Percentiles rank a stretch among this genome's conserved stretches.
These are phyloP conservation scores for Ostrea edulis DNA, from an alignment of 1,140 invertebrate species.

Conservation along the genomic window DNA sequence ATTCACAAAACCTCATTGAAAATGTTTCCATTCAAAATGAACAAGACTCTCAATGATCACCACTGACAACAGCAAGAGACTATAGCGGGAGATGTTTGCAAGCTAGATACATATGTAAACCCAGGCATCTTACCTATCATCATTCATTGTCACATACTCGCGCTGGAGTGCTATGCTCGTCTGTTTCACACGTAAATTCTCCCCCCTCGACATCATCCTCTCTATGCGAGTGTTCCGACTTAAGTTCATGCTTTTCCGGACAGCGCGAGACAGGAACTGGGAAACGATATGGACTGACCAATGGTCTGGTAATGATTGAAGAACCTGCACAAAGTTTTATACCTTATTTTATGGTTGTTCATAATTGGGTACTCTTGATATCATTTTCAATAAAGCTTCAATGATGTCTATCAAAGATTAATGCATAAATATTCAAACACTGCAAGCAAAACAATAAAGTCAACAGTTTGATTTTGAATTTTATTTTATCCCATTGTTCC, in stretches of 20 bases:
- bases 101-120: background rate
- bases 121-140: conserved; percentile 75
- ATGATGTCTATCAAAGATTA: too few relatives aligned
- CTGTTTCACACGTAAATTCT: conserved; percentile 79
- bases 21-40: too few relatives aligned
- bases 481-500: background rate
- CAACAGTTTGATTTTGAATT: background rate
- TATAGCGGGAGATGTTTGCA: background rate
- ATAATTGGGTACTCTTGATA: too few relatives aligned
- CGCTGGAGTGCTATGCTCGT: conserved; percentile 76
- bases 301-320: conserved; percentile 79
- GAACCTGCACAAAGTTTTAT: conserved; percentile 71
- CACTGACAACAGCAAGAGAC: background rate
- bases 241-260: conserved; percentile 78
- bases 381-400: too few relatives aligned
- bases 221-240: conserved; percentile 78
- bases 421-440: too few relatives aligned
- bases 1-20: too few relatives aligned
- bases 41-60: background rate
- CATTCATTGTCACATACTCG: conserved; percentile 77
- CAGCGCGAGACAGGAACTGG: conserved; percentile 78
- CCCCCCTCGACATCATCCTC: conserved; percentile 79
- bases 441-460: too few relatives aligned
- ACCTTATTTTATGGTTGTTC: background rate
- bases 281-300: conserved; percentile 80